A percentile compares a stretch with the other conserved stretches of the same genome.
phyloP scores from a whole-genome alignment of 1,140 invertebrate genomes.

The Akabosia matsudoensis region DNA sequence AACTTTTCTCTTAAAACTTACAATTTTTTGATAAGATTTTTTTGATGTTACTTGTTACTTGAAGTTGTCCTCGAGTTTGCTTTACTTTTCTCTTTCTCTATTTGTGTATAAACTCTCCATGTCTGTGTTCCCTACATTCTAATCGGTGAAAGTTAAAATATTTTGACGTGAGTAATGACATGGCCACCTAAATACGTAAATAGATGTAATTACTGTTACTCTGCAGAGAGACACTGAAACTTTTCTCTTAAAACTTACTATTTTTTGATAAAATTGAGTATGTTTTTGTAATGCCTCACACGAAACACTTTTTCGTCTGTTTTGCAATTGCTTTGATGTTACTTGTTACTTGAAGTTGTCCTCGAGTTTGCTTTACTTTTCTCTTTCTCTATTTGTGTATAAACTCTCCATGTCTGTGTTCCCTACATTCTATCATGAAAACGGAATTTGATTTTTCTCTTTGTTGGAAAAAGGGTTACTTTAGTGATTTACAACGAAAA shows the following conservation, averaged over 20 bases:
- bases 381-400: not conserved
- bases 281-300: not conserved
- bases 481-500: not conserved
- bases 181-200: too few species aligned
- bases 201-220: too few species aligned
- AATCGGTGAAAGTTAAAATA: too few species aligned
- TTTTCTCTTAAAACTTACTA: not conserved
- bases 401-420: not conserved
- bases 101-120: not conserved
- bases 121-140: not conserved
- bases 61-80: not conserved
- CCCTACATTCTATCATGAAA: not conserved
- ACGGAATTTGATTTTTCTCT: constrained; percentile 3
- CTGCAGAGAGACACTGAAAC: too few species aligned
- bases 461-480: not conserved
- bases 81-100: too few species aligned
- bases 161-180: too few species aligned
- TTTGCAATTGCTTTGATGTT: constrained; percentile 5
- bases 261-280: not conserved
- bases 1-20: too few species aligned
- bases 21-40: not conserved
- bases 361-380: not conserved
- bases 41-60: not conserved
- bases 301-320: not conserved
- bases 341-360: not conserved